phyloP scores from a whole-genome alignment of 2,113 vertebrate species.

The Gavia stellata region DNA sequence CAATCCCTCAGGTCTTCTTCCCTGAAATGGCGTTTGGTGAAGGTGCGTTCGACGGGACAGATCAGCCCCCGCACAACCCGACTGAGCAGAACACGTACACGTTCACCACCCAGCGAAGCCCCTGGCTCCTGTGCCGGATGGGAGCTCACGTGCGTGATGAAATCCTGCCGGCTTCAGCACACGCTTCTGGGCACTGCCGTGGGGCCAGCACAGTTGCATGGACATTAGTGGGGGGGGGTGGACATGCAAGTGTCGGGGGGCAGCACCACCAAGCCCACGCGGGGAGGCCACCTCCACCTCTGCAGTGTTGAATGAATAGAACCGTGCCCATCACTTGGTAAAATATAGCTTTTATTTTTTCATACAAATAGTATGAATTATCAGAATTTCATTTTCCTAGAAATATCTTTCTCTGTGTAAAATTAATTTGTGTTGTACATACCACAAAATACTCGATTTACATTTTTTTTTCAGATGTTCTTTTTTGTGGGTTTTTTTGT shows the following conservation, averaged over 20 bases:
- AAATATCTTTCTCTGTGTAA: conserved; percentile 93
- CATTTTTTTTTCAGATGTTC: conserved; percentile 42
- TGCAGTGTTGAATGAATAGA: not conserved
- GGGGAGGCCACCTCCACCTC: not conserved
- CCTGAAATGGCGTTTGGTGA: fast-evolving
- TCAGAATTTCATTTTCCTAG: conserved; percentile 92
- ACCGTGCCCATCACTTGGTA: conserved; percentile 68
- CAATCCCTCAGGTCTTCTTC: not conserved
- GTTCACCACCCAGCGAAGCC: fast-evolving
- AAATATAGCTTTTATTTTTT: conserved; percentile 99
- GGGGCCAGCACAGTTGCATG: fast-evolving
- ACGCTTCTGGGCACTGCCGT: fast-evolving
- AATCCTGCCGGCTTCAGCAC: not conserved
- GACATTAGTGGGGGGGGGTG: not conserved
- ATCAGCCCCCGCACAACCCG: fast-evolving
- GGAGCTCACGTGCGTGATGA: fast-evolving
- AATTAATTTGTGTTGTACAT: conserved; percentile 93
- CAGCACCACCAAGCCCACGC: fast-evolving
- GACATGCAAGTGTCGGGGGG: fast-evolving
- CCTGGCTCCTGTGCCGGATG: fast-evolving
- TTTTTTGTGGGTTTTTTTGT: not conserved
- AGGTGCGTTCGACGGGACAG: fast-evolving
- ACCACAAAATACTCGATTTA: conserved; percentile 95
- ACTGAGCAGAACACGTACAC: fast-evolving
- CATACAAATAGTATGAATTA: conserved; percentile 98